phyloP scores from a whole-genome alignment of 2,113 vertebrate genomes.

The Heloderma charlesbogerti region DNA sequence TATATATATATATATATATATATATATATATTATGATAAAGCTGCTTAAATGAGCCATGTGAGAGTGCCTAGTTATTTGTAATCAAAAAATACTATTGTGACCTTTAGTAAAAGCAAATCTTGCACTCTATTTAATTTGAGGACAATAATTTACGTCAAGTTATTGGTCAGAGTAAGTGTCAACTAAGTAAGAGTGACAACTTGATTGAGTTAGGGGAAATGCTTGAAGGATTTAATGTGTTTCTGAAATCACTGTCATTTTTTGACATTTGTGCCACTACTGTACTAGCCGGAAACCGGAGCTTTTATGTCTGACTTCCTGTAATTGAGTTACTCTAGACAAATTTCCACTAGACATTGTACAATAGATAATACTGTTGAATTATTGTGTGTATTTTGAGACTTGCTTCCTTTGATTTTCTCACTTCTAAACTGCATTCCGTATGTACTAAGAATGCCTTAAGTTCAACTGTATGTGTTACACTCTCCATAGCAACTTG shows the following conservation, averaged over 20 bases:
- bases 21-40: not conserved
- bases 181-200: not conserved
- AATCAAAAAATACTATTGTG: not conserved
- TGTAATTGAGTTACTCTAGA: conserved; percentile 88
- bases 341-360: conserved; percentile 67
- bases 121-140: not conserved
- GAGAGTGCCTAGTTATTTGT: not conserved
- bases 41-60: not conserved
- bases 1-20: no score
- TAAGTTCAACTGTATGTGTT: conserved; percentile 1
- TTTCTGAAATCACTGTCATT: conserved; percentile 58
- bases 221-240: conserved; percentile 8
- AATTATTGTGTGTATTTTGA: conserved; percentile 45
- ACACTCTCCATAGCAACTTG: not conserved
- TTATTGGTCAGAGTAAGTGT: rapidly evolving
- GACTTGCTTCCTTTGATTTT: not conserved
- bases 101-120: not conserved
- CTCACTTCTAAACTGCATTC: conserved; percentile 43
- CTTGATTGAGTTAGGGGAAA: not conserved
- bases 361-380: conserved; percentile 69
- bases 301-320: conserved; percentile 93
- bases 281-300: conserved; percentile 83
- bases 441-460: conserved; percentile 17
- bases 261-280: conserved; percentile 60
- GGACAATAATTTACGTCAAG: not conserved